Percentiles rank a stretch among this genome's conserved stretches.
Evolutionary conservation across 2,888 invertebrate species (phyloP).

Genomic region (Cheilosia variabilis): DNA sequence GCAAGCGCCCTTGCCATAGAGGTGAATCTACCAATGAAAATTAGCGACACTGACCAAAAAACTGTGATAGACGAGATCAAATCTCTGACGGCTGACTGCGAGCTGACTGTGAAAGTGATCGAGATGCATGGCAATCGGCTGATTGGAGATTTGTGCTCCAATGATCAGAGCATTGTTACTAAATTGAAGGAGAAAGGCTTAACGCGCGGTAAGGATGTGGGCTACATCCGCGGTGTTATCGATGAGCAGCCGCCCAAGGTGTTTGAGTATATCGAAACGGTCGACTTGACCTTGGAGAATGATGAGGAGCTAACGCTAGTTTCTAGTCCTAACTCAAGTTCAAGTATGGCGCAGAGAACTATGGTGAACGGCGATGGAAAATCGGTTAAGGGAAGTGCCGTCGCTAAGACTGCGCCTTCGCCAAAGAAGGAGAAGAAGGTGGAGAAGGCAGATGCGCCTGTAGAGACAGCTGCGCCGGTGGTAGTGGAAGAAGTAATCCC

Average conservation of each 20-base stretch:
- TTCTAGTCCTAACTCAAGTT: constrained; percentile 27
- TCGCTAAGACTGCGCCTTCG: constrained; percentile 53
- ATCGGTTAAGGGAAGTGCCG: not conserved
- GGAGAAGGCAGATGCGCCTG: constrained; percentile 37
- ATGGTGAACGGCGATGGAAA: constrained; percentile 43
- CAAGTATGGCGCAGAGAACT: constrained; percentile 29
- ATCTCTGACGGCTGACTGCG: constrained; percentile 76
- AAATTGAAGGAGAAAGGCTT: constrained; percentile 79
- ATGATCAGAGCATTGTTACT: constrained; percentile 78
- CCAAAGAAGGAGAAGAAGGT: constrained; percentile 76
- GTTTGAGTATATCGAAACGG: constrained; percentile 81
- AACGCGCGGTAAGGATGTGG: constrained; percentile 78
- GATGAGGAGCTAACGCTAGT: constrained; percentile 77
- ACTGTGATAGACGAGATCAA: constrained; percentile 77
- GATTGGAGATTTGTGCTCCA: constrained; percentile 79
- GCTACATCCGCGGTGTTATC: constrained; percentile 80
- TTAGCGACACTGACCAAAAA: constrained; percentile 72
- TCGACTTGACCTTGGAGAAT: constrained; percentile 81
- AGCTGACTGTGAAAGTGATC: constrained; percentile 80
- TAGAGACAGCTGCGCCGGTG: constrained; percentile 7
- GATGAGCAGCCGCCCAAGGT: constrained; percentile 80
- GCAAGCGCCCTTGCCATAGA: constrained; percentile 80
- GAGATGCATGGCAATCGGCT: constrained; percentile 80
- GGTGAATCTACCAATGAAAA: constrained; percentile 81
- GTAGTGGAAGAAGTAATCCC: constrained; percentile 66